These are phyloP conservation scores for Trachelus tabidus DNA, from an alignment of 2,888 invertebrate genomes.

Conservation along the genomic window DNA sequence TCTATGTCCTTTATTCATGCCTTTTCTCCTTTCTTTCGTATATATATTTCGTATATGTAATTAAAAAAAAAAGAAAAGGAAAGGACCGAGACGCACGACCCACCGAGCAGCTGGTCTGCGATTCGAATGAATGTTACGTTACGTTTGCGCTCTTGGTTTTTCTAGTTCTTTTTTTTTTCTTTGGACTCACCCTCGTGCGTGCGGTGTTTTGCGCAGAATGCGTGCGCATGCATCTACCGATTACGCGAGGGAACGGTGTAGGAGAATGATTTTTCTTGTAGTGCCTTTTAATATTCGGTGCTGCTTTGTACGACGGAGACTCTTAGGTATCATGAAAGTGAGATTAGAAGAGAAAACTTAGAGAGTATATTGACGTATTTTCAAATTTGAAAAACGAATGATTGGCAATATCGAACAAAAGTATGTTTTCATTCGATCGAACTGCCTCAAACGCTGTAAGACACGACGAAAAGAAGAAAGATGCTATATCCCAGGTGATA, in stretches of 20 bases:
- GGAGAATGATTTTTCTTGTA: background rate
- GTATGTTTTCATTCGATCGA: background rate
- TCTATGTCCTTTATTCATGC: constrained; percentile 1
- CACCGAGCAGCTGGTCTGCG: constrained; percentile 66
- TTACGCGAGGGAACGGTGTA: background rate
- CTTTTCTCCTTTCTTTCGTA: background rate
- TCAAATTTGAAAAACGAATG: background rate
- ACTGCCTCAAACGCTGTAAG: background rate
- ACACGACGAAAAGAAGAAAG: background rate
- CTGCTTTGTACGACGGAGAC: background rate
- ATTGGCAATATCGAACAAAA: background rate
- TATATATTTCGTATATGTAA: constrained; percentile 5
- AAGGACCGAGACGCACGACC: constrained; percentile 41
- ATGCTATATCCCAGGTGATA: background rate
- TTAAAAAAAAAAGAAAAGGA: background rate
- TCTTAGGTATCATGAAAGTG: background rate
- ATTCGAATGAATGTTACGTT: constrained; percentile 29
- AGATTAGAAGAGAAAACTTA: background rate
- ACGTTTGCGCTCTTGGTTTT: background rate
- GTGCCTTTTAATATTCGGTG: constrained; percentile 6
- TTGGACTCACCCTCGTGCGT: background rate
- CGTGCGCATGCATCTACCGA: background rate
- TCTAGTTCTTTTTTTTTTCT: background rate
- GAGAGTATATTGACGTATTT: background rate
- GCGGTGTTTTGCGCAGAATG: background rate